phyloP scores from a whole-genome alignment of 1,140 invertebrate species.

The Rhagoletis pomonella region DNA sequence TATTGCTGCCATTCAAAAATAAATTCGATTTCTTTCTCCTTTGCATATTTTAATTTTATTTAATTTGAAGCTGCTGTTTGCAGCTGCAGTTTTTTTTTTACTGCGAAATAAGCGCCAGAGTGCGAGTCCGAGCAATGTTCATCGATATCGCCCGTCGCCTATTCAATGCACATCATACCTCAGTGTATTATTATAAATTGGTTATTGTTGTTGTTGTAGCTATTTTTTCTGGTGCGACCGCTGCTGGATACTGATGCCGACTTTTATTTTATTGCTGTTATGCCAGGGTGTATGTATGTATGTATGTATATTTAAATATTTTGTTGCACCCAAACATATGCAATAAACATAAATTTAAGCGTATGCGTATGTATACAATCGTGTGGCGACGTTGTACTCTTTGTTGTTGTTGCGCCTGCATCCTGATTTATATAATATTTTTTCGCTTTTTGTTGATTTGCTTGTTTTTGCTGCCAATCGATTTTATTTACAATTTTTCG shows the following conservation, averaged over 20 bases:
- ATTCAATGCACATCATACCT: neutral
- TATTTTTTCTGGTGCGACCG: neutral
- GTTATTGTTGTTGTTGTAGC: neutral
- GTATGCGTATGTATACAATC: neutral
- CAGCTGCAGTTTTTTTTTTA: neutral
- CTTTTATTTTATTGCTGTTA: no score
- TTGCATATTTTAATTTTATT: neutral
- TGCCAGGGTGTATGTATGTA: neutral
- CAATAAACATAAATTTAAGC: neutral
- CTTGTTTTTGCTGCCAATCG: slow-evolving; percentile 2
- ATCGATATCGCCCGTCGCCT: neutral
- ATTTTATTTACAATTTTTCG: slow-evolving; percentile 53
- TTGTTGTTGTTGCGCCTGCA: neutral
- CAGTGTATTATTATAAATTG: neutral
- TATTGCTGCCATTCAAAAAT: neutral
- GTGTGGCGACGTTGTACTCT: neutral
- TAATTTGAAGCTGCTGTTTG: neutral
- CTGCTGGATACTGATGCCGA: neutral
- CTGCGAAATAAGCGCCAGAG: neutral
- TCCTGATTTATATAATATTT: slow-evolving; percentile 11
- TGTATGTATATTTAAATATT: neutral
- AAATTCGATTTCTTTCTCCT: neutral
- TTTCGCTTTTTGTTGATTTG: slow-evolving; percentile 25
- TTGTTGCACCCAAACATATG: neutral
- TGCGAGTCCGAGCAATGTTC: neutral